Evolutionary conservation across 2,888 invertebrate genomes (phyloP), one percentile per base, ranked within the genome.

Genomic region (Lasiommata megera): DNA sequence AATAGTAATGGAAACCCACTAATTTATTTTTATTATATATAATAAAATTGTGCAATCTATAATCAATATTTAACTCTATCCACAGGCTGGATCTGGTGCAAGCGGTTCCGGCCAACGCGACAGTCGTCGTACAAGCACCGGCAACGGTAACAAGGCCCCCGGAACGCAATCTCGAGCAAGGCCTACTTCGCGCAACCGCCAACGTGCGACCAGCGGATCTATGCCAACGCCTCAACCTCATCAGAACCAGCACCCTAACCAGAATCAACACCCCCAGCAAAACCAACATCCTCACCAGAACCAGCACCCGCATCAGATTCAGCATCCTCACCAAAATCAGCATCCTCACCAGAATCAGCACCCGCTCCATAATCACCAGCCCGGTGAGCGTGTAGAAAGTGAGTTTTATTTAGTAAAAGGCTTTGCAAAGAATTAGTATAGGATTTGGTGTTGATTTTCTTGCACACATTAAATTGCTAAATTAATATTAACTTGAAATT

Each of bases 21-120:
- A n/a, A n/a, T n/a, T n/a, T n/a, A n/a, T n/a, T n/a, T n/a, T n/a
- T n/a, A n/a, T n/a, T n/a, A n/a, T n/a, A n/a, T n/a, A n/a, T n/a
- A n/a, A n/a, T n/a, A n/a, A n/a, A n/a, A n/a, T n/a, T n/a, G n/a
- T n/a, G n/a, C n/a, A n/a, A 23, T 23, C 2, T 3, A 23, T 23
- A 23, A 23, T 23, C 5, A 5, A 23, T 3, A 3, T 23, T 3
- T 23, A 6, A 31, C 7, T 40, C 17, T 73, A 74, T 52, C 11
- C 61, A 64, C 76, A 77, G 87, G 85, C 74, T 54, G 83, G 85
- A 14, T 73, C 74, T 1, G 76, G 80, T 38, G 80, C 84, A 23
- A 65, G 81, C 46, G 82, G 84, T 3, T 83, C 84, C 0, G 84
- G 77, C 1, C 78, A 77, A 66, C 80, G 87, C 3, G 84, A 84